Base-by-base conservation (phyloP, 2,888 invertebrate genomes). In the Drosophila buzzatii region DNA sequence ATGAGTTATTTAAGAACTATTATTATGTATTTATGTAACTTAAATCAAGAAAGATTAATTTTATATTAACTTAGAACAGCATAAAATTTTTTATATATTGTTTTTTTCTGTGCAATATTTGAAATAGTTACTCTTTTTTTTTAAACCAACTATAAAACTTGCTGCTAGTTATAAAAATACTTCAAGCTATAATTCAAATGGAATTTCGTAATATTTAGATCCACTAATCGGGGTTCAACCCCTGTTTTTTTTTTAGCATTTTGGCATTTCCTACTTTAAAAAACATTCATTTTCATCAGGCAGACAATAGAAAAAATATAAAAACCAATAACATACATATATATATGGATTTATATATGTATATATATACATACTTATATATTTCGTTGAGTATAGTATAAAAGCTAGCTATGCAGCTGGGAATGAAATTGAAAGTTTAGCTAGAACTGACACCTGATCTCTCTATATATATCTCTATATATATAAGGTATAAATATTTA, bases 191-290 rank as follows among this genome's bases (percentile, higher is more conserved):
- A 55, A 60, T 59, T 67, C 58, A 59, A 41, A 68, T 70, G 55
- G 52, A 67, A 64, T 79, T 64, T 71, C 63, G 45, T 79, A 60
- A 71, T 71, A 60, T 67, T 66, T 74, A 56, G 60, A 27, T 45
- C 27, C 63, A 33, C 37, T 45, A 45, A 70, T 45, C 37, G 56
- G 31, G 51, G 55, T 33, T 68, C 68, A 56, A 63, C 80, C 80
- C 76, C 49, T 51, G 53, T 62, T 53, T 69, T 62, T 59, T 56
- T 68, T 62, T 59, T 56, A 47, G 14, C 53, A 79, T 72, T 90
- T 88, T 83, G 76, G 73, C 87, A 90, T 90, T 91, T 91, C 91
- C 91, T 91, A 91, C 91, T 91, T 90, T 91, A 91, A 91, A 91
- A 90, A 76, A 85, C 91, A 91, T 91, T 91, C 72, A 90, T 91